These are phyloP conservation scores for Thryonomys swinderianus DNA, from an alignment of 2,113 vertebrate genomes.

Conservation along the genomic window DNA sequence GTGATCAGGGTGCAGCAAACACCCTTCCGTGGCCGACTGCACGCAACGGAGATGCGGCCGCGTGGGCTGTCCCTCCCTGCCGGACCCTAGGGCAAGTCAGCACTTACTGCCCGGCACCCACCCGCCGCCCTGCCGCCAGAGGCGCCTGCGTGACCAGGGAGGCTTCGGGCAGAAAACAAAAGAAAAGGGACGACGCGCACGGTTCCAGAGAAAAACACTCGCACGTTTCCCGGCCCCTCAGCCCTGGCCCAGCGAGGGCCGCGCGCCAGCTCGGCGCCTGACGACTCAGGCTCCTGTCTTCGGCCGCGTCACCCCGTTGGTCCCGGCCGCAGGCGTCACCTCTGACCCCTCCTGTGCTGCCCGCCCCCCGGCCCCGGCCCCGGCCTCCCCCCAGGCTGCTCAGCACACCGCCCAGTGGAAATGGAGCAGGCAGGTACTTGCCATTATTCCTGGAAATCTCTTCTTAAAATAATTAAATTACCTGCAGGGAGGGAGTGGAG, in stretches of 20 bases:
- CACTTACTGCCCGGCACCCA: neutral
- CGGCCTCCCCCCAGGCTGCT: neutral
- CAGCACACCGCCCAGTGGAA: slow-evolving; percentile 3
- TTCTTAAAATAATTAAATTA: slow-evolving; percentile 32
- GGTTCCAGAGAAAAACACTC: neutral
- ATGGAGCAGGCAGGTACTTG: neutral
- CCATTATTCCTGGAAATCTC: slow-evolving; percentile 18
- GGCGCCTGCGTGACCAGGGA: neutral
- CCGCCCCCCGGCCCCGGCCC: neutral
- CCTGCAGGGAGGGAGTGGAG: neutral
- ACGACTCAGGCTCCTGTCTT: neutral
- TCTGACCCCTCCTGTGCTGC: neutral
- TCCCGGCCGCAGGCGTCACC: neutral
- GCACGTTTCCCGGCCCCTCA: neutral
- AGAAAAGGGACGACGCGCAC: neutral
- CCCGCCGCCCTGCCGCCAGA: neutral
- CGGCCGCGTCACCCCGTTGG: too few species aligned
- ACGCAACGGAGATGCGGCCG: neutral
- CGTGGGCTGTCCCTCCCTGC: neutral
- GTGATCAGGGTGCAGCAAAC: neutral
- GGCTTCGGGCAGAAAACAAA: neutral
- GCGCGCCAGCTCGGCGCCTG: neutral
- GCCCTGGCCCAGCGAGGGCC: neutral
- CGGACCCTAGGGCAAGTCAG: neutral
- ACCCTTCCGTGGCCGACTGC: neutral